Conservation (phyloP, 2,113 vertebrate species). For the Thoracochromis brauschi region DNA sequence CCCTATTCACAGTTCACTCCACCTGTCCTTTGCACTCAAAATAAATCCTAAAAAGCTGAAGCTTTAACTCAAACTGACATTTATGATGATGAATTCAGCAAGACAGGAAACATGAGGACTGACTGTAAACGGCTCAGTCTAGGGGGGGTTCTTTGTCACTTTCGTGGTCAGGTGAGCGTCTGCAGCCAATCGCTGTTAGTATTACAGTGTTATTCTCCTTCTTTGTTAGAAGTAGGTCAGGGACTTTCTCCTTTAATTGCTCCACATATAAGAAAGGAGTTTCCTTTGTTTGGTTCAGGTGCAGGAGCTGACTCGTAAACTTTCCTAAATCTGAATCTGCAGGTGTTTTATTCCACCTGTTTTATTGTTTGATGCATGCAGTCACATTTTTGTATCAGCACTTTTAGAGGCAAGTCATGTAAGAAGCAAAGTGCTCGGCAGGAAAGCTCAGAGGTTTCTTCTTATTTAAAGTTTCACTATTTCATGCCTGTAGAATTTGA, state of each 20-base stretch:
- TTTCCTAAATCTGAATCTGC: background rate
- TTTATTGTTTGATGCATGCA: background rate
- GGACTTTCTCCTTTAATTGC: background rate
- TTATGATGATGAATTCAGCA: background rate
- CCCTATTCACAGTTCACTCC: background rate
- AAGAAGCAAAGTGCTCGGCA: background rate
- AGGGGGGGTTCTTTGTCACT: background rate
- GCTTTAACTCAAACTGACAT: background rate
- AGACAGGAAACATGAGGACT: background rate
- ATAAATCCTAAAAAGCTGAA: background rate
- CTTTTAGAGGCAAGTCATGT: background rate
- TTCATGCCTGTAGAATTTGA: background rate
- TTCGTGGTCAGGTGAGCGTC: background rate
- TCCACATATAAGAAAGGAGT: fast-evolving
- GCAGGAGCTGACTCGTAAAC: background rate
- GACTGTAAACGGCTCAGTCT: background rate
- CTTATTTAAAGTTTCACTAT: background rate
- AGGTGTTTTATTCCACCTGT: background rate
- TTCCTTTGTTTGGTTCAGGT: background rate
- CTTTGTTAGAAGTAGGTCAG: background rate
- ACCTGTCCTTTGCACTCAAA: fast-evolving
- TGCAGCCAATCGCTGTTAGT: background rate
- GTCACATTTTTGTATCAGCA: background rate
- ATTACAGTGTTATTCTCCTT: background rate
- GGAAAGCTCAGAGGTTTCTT: background rate